phyloP scores from a whole-genome alignment of 1,140 invertebrate species.

The Anagrus nilaparvatae region DNA sequence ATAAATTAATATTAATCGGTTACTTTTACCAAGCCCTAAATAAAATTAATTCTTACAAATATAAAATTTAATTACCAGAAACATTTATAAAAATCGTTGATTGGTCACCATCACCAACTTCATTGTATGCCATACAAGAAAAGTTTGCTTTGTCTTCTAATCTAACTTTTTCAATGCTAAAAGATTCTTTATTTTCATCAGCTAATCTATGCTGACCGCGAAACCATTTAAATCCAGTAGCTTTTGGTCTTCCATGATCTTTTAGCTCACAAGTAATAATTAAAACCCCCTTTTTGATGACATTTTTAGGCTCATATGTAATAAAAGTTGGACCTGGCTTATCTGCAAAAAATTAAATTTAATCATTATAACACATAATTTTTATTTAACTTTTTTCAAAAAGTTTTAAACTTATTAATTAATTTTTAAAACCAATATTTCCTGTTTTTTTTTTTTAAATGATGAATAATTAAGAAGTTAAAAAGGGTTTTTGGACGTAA shows the following conservation, averaged over 20 bases:
- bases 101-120: slow-evolving; percentile 65
- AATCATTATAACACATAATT: too few species aligned
- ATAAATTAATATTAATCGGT: neutral
- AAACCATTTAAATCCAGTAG: slow-evolving; percentile 67
- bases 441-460: too few species aligned
- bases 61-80: slow-evolving; percentile 47
- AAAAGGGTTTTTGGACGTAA: too few species aligned
- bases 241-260: slow-evolving; percentile 67
- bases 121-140: slow-evolving; percentile 73
- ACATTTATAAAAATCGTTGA: slow-evolving; percentile 68
- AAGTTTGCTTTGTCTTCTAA: slow-evolving; percentile 77
- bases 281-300: slow-evolving; percentile 69
- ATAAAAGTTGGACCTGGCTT: slow-evolving; percentile 64
- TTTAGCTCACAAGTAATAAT: slow-evolving; percentile 72
- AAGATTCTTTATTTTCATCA: slow-evolving; percentile 61
- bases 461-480: too few species aligned
- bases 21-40: neutral
- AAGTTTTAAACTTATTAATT: too few species aligned
- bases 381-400: too few species aligned
- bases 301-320: slow-evolving; percentile 57
- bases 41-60: too few species aligned
- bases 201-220: slow-evolving; percentile 60
- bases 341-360: slow-evolving; percentile 47
- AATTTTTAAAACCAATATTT: too few species aligned
- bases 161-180: slow-evolving; percentile 69